Percentiles rank a stretch among this genome's conserved stretches.
These are phyloP conservation scores for Apogon talboti DNA, from an alignment of 2,797 vertebrate genomes.

Conservation along the genomic window DNA sequence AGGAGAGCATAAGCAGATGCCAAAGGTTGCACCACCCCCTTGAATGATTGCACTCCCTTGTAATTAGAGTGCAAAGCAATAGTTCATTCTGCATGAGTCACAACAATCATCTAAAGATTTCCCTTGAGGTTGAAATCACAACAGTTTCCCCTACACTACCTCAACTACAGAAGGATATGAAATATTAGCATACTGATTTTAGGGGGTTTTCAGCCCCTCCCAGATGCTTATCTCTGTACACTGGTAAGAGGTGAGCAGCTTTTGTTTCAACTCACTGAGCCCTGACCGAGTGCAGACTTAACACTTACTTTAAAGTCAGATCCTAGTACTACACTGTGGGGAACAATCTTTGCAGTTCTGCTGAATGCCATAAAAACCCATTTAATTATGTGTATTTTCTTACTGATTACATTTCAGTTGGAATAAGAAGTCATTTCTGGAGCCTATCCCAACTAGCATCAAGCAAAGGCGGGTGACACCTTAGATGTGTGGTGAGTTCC, in stretches of 20 bases:
- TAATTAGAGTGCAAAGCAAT: constrained; percentile 43
- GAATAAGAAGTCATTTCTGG: too few species aligned
- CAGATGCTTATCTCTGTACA: constrained; percentile 23
- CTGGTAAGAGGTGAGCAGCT: constrained; percentile 13
- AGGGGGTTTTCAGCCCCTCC: constrained; percentile 1
- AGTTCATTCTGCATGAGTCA: constrained; percentile 35
- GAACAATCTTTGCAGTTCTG: too few species aligned
- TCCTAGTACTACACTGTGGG: neutral
- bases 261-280: constrained; percentile 25
- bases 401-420: too few species aligned
- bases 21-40: constrained; percentile 22
- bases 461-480: too few species aligned
- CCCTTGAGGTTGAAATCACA: constrained; percentile 41
- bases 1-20: constrained; percentile 22
- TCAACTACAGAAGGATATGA: constrained; percentile 37
- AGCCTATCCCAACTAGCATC: too few species aligned
- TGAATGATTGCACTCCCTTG: constrained; percentile 38
- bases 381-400: too few species aligned
- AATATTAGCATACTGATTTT: constrained; percentile 28
- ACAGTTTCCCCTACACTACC: constrained; percentile 20
- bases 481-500: too few species aligned
- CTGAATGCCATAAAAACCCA: too few species aligned
- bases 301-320: constrained; percentile 8
- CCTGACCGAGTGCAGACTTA: constrained; percentile 1
- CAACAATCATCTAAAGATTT: constrained; percentile 37